Conservation (phyloP, 2,888 invertebrate species). For the Latrodectus hesperus region DNA sequence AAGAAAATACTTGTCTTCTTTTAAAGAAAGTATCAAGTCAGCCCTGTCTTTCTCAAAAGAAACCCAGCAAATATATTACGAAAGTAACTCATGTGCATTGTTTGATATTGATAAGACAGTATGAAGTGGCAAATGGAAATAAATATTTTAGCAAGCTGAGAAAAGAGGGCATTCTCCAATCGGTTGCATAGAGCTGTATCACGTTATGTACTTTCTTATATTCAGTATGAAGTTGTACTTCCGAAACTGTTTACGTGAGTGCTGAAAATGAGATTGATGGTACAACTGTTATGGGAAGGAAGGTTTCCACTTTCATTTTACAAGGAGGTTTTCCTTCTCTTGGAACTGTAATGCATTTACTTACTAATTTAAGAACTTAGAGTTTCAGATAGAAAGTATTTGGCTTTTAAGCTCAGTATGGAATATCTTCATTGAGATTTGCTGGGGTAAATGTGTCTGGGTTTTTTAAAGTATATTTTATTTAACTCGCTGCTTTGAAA, state of each 20-base stretch:
- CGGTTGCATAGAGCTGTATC: slow-evolving; percentile 33
- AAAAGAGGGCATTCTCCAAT: slow-evolving; percentile 30
- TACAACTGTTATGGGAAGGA: slow-evolving; percentile 26
- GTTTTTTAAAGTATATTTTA: too few relatives aligned
- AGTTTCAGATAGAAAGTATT: neutral
- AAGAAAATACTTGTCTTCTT: neutral
- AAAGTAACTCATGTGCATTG: slow-evolving; percentile 37
- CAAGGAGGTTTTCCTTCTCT: neutral
- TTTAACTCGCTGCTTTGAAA: too few relatives aligned
- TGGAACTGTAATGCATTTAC: neutral
- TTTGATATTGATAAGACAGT: slow-evolving; percentile 33
- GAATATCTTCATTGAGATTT: neutral
- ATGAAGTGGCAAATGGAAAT: slow-evolving; percentile 62
- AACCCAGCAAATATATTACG: slow-evolving; percentile 16
- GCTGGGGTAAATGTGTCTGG: too few relatives aligned
- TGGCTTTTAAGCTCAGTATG: neutral
- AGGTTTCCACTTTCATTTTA: slow-evolving; percentile 16
- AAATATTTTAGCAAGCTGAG: slow-evolving; percentile 52
- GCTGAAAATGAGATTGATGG: slow-evolving; percentile 21
- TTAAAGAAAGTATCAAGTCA: neutral
- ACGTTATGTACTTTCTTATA: slow-evolving; percentile 26
- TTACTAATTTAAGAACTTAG: neutral
- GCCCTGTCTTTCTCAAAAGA: neutral
- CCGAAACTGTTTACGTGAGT: slow-evolving; percentile 46
- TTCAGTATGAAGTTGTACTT: slow-evolving; percentile 1